phyloP scores from a whole-genome alignment of 2,113 vertebrate species.

The Manacus vitellinus region DNA sequence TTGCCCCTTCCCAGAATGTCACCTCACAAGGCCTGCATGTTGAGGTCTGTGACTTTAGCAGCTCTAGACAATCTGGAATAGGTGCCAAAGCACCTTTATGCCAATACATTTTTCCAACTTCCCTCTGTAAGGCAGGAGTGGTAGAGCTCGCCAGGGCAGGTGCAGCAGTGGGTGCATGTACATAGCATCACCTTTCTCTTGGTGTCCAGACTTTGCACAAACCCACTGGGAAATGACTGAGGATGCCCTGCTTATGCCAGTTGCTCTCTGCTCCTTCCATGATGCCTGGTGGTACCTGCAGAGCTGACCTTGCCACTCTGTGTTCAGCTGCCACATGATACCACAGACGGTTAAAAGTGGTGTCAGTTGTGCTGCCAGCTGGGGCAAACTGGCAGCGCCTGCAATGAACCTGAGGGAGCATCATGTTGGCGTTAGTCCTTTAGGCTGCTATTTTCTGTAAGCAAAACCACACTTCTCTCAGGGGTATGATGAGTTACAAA shows the following conservation, averaged over 20 bases:
- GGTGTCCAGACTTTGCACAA: neutral
- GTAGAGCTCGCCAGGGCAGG: neutral
- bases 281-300: neutral
- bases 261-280: neutral
- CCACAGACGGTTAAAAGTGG: neutral
- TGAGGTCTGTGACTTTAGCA: neutral
- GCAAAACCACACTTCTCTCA: neutral
- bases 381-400: neutral
- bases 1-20: neutral
- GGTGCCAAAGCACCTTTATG: neutral
- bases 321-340: neutral
- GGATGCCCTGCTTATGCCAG: neutral
- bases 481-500: neutral
- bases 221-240: neutral
- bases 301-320: neutral
- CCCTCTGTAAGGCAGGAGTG: neutral
- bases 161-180: neutral
- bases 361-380: neutral
- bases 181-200: neutral
- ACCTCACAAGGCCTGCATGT: neutral
- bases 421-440: neutral
- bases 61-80: neutral
- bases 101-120: neutral
- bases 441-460: neutral
- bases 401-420: neutral